Percentiles rank a stretch among this genome's conserved stretches.
These are phyloP conservation scores for Seira ritae DNA, from an alignment of 2,888 invertebrate genomes.

Conservation along the genomic window DNA sequence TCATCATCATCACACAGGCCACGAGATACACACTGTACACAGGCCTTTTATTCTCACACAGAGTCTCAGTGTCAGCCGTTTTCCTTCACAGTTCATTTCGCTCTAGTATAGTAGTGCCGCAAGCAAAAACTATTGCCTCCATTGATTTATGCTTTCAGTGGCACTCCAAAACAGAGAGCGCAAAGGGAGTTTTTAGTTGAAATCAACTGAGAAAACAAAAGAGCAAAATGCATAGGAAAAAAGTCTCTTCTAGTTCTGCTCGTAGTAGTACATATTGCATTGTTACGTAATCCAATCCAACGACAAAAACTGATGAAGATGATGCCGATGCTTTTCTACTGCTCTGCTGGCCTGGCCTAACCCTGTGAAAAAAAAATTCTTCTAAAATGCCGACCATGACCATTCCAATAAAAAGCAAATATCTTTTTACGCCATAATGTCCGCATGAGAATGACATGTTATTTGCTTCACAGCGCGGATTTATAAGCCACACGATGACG, in stretches of 20 bases:
- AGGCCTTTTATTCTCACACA: neutral
- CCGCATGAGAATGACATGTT: constrained; percentile 4
- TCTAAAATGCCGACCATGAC: constrained; percentile 11
- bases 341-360: neutral
- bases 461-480: neutral
- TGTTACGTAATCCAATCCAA: neutral
- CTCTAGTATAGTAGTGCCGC: neutral
- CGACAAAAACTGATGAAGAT: neutral
- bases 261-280: too few relatives aligned
- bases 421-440: neutral
- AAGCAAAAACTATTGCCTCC: neutral
- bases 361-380: neutral
- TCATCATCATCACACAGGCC: neutral
- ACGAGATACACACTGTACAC: neutral
- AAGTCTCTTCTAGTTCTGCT: neutral
- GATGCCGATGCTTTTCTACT: neutral
- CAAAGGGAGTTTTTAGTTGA: neutral
- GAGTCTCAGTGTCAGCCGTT: constrained; percentile 3
- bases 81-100: neutral
- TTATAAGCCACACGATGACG: neutral
- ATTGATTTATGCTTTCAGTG: constrained; percentile 6
- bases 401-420: neutral
- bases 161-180: neutral
- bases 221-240: neutral
- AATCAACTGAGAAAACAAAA: neutral